Conservation (phyloP, 1,140 invertebrate species). For the Schlechtendalia chinensis region DNA sequence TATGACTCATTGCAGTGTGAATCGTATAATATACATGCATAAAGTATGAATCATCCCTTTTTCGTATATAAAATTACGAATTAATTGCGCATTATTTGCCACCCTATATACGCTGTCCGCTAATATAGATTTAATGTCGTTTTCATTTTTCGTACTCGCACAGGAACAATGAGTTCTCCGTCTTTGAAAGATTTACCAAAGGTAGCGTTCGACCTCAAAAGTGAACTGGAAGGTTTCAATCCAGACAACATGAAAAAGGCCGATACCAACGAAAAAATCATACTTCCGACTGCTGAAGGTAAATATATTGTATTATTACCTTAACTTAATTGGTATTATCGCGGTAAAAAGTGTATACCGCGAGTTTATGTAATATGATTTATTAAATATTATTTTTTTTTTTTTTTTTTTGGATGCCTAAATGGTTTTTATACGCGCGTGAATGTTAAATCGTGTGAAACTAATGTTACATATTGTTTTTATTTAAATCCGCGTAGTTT, state of each 20-base stretch:
- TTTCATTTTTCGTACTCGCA: not conserved
- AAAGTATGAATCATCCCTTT: constrained; percentile 17
- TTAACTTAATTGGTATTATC: too few species aligned
- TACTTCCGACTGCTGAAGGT: constrained; percentile 87
- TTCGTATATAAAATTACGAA: not conserved
- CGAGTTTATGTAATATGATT: too few species aligned
- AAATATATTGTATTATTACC: constrained; percentile 52
- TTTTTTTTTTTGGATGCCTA: not conserved
- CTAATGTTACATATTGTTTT: too few species aligned
- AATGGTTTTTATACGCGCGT: not conserved
- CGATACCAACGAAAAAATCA: constrained; percentile 80
- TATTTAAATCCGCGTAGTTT: too few species aligned
- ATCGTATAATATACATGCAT: too few species aligned
- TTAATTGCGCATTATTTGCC: not conserved
- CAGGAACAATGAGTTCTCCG: constrained; percentile 57
- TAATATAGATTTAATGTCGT: not conserved
- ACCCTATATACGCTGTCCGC: not conserved
- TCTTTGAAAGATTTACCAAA: constrained; percentile 85
- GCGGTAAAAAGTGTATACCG: too few species aligned
- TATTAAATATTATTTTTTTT: not conserved
- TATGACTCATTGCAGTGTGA: not conserved
- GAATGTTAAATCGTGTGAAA: not conserved
- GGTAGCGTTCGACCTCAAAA: constrained; percentile 82
- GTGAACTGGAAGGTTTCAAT: constrained; percentile 83
- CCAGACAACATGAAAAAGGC: constrained; percentile 78